Evolutionary conservation across 2,888 invertebrate genomes (phyloP), one percentile per base, ranked within the genome.

Genomic region (Protodeltote pygarga): DNA sequence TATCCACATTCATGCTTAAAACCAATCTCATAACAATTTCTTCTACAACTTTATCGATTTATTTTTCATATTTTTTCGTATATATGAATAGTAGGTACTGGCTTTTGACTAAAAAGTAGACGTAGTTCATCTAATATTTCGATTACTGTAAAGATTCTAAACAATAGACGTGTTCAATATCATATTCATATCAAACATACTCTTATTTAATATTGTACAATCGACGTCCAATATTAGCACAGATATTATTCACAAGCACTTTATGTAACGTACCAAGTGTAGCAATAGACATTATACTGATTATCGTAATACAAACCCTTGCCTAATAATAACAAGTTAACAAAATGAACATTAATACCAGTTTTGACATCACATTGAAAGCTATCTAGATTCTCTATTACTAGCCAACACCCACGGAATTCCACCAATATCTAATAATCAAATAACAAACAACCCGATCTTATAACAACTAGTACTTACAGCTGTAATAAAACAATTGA

Each of bases 381-480:
- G 38, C 48, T 37, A 50, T 23, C 52, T 57, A 44, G 60, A 50
- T 55, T 42, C 54, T 54, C 35, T 42, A 52, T 45, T 51, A 58
- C 48, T 25, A 41, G 41, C 20, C 15, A 49, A 48, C 60, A 51
- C 68, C 67, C 49, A 67, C 68, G 57, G 53, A 46, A 67, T 68
- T 69, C 69, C 58, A 50, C 29, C 52, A 48, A 46, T 32, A 49
- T 65, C 57, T 47, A 40, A 55, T 39, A 45, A 55, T 46, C 62
- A 44, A 24, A 23, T 34, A 52, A 41, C 44, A 28, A 64, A 63
- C 40, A 48, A 57, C 37, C 57, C 61, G 59, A 62, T 75, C 65
- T 54, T 57, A 63, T 71, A 69, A 68, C 68, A 62, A 65, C 55
- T 47, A 50, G 52, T 60, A 59, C 44, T 42, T 21, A 48, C 45